Conservation (phyloP, 2,797 vertebrate species). For the Phataginus tricuspis region DNA sequence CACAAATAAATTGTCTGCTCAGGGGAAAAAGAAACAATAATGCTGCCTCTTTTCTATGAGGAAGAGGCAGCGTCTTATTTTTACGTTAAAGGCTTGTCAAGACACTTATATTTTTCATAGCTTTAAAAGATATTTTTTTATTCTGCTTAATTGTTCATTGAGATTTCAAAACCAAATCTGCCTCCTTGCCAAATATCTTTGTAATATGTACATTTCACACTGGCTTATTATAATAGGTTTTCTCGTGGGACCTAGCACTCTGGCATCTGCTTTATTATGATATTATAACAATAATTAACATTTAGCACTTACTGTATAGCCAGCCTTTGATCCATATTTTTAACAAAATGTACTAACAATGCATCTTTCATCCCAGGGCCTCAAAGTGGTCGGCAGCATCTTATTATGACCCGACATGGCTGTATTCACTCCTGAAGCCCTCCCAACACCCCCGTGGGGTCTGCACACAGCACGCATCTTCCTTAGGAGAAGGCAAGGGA, state of each 20-base stretch:
- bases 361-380: constrained; percentile 52
- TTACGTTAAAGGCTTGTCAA: constrained; percentile 73
- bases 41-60: not conserved
- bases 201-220: constrained; percentile 69
- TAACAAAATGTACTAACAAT: constrained; percentile 78
- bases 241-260: constrained; percentile 42
- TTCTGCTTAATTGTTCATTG: constrained; percentile 67
- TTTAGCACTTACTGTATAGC: constrained; percentile 73
- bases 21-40: not conserved
- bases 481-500: not conserved
- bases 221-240: constrained; percentile 77
- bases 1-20: constrained; percentile 5
- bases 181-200: constrained; percentile 65
- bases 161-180: constrained; percentile 72
- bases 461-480: constrained; percentile 11
- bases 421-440: constrained; percentile 40
- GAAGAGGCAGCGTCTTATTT: constrained; percentile 72
- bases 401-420: constrained; percentile 58
- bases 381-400: constrained; percentile 66
- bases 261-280: constrained; percentile 78
- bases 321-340: constrained; percentile 82
- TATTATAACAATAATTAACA: constrained; percentile 83
- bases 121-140: constrained; percentile 76
- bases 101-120: constrained; percentile 76
- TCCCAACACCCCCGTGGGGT: constrained; percentile 59